Base-by-base conservation (phyloP, 2,113 vertebrate genomes). In the Myiagra hebetior region DNA sequence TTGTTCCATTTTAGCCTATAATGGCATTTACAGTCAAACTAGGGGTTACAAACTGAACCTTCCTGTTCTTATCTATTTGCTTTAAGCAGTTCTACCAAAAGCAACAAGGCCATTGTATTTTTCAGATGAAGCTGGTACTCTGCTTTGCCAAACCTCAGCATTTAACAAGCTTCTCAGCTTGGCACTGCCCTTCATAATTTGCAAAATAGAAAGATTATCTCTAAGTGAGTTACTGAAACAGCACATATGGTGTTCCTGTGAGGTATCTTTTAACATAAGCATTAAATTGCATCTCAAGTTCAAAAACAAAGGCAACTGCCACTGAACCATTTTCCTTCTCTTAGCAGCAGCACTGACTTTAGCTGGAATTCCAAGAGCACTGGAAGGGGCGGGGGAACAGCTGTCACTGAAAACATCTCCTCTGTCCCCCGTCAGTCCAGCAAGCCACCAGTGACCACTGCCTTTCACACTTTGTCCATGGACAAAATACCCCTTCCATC, bases 401-500 rank as follows among this genome's bases (percentile, higher is more conserved):
- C 16, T 68, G 30, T 13, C 56, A 65, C 23, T 50, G 59, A 50
- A 62, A 79, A 24, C 19, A 72, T 9, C 13, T 46, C n/a, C 70
- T 30, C 24, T 56, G 11, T 21, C 22, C 23, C 15, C 30, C 17
- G 6, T 35, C 22, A 63, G 50, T 21, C 30, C 69, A 73, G 12
- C 0, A 2, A 92, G 28, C 15, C 78, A 56, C 23, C 11, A 44
- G 7, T 11, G 6, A 52, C 41, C 52, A 46, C 4, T 26, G 49
- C 30, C 62, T 57, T 83, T 41, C 74, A 67, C 4, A 22, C 3
- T 13, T 10, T 65, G 23, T 41, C 31, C 37, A 41, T 0, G 0
- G 19, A 42, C 24, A 74, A 47, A 85, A 12, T 4, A 78, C 2
- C 28, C 72, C 15, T 59, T 59, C 13, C 44, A 37, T 2, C 49